Conservation (phyloP, 2,113 vertebrate genomes). For the Halichoeres trimaculatus region DNA sequence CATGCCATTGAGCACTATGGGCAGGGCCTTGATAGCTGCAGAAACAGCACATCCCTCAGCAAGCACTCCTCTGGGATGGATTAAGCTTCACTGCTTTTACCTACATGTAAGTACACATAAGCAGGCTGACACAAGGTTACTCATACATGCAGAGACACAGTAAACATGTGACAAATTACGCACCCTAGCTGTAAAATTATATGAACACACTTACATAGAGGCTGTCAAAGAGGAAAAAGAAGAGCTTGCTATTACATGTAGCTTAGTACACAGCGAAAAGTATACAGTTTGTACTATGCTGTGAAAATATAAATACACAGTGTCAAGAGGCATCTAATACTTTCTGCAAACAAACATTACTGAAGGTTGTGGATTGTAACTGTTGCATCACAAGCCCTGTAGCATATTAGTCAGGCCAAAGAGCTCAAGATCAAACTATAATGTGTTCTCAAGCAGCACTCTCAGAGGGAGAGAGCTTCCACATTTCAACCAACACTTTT, state of each 20-base stretch:
- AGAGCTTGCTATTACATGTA: background rate
- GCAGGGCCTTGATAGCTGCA: constrained; percentile 55
- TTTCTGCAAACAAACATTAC: constrained; percentile 43
- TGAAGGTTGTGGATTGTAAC: constrained; percentile 59
- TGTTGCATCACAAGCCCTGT: constrained; percentile 67
- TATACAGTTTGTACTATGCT: background rate
- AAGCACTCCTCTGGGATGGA: constrained; percentile 63
- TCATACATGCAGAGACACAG: constrained; percentile 20
- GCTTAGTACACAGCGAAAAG: constrained; percentile 3
- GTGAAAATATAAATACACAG: background rate
- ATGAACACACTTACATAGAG: constrained; percentile 1
- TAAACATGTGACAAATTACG: constrained; percentile 7
- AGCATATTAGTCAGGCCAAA: constrained; percentile 52
- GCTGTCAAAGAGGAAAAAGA: constrained; percentile 4
- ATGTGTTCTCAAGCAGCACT: constrained; percentile 27
- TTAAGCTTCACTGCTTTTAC: constrained; percentile 56
- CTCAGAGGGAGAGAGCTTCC: constrained; percentile 49
- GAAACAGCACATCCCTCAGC: constrained; percentile 58
- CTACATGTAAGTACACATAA: constrained; percentile 40
- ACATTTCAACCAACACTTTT: constrained; percentile 57
- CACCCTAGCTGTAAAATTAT: constrained; percentile 25
- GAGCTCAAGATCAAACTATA: constrained; percentile 60
- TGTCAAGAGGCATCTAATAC: constrained; percentile 6
- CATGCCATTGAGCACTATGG: constrained; percentile 38
- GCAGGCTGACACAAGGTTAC: constrained; percentile 20